Evolutionary conservation across 2,113 vertebrate species (phyloP).

Genomic region (human): GRCh38 chr6:52511501-52512000

Average conservation of each 20-base stretch:
- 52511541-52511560: too few relatives aligned
- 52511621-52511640: background rate
- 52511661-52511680: background rate
- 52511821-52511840: background rate
- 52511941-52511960: fast-evolving
- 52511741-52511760: background rate
- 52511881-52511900: background rate
- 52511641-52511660: background rate
- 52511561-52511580: background rate
- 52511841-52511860: background rate
- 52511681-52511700: background rate
- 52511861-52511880: background rate
- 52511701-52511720: background rate
- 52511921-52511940: background rate
- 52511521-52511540: background rate
- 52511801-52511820: background rate
- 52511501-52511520: background rate
- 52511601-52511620: background rate
- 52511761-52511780: too few relatives aligned
- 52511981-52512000: fast-evolving
- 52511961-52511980: background rate
- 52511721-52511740: background rate
- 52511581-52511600: background rate
- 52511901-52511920: background rate
- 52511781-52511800: background rate